Conservation (phyloP, 1,140 invertebrate genomes). For the Steinernema khuongi region DNA sequence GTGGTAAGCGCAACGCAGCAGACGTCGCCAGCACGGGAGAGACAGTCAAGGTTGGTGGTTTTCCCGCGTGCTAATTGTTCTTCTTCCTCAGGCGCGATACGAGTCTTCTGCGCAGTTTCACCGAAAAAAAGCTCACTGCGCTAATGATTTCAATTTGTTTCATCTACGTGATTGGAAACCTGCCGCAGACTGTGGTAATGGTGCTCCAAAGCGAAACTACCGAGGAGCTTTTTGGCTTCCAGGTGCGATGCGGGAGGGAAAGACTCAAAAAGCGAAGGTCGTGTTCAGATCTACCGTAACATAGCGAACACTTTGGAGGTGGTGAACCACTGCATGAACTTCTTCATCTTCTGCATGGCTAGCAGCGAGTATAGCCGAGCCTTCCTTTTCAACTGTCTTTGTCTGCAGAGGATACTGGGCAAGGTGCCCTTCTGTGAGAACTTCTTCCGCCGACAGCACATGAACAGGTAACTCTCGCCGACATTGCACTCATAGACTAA, state of each 20-base stretch:
- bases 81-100: constrained; percentile 22
- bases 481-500: neutral
- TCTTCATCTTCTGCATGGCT: constrained; percentile 56
- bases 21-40: constrained; percentile 15
- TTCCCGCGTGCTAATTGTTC: neutral
- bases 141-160: constrained; percentile 52
- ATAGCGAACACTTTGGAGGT: constrained; percentile 54
- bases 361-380: constrained; percentile 47
- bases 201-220: constrained; percentile 52
- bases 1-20: constrained; percentile 13
- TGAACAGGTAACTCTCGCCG: constrained; percentile 38
- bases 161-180: constrained; percentile 50
- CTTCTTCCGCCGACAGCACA: constrained; percentile 32
- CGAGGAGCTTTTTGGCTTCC: constrained; percentile 46
- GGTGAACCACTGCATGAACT: constrained; percentile 56
- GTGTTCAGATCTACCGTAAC: constrained; percentile 50
- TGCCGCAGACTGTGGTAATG: constrained; percentile 56
- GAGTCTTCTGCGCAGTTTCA: constrained; percentile 46
- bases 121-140: constrained; percentile 54
- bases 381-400: constrained; percentile 44
- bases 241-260: constrained; percentile 30
- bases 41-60: constrained; percentile 17
- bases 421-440: constrained; percentile 35
- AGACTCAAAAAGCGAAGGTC: neutral
- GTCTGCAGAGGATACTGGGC: constrained; percentile 31